A percentile compares a stretch with the other conserved stretches of the same genome.
Conservation (phyloP, 1,140 invertebrate genomes). For the Meloidogyne hapla region DNA sequence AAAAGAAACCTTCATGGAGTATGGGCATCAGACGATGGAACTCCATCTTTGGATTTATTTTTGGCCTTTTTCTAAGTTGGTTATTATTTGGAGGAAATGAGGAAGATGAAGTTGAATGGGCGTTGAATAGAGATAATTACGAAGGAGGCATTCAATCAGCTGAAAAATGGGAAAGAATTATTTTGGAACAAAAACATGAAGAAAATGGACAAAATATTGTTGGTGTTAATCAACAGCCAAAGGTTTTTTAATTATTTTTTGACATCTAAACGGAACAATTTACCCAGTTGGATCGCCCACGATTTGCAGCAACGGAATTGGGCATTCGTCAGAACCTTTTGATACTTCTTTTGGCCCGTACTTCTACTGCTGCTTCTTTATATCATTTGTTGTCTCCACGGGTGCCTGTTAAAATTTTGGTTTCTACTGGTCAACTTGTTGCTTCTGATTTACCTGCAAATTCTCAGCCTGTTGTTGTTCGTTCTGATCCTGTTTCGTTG, state of each 20-base stretch:
- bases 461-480: slow-evolving; percentile 30
- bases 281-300: slow-evolving; percentile 46
- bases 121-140: background rate
- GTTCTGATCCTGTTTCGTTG: slow-evolving; percentile 56
- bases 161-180: slow-evolving; percentile 17
- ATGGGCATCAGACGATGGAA: background rate
- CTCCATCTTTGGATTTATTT: slow-evolving; percentile 10
- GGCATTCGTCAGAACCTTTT: slow-evolving; percentile 60
- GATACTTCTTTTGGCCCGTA: slow-evolving; percentile 56
- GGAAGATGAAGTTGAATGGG: too few relatives aligned
- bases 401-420: slow-evolving; percentile 53
- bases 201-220: background rate
- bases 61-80: background rate
- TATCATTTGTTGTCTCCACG: slow-evolving; percentile 55
- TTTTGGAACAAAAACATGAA: background rate
- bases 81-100: slow-evolving; percentile 12
- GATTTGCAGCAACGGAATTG: slow-evolving; percentile 62
- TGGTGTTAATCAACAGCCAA: background rate
- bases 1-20: background rate
- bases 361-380: slow-evolving; percentile 36
- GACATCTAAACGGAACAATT: slow-evolving; percentile 1
- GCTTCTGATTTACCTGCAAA: slow-evolving; percentile 10
- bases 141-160: slow-evolving; percentile 9
- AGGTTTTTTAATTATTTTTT: background rate
- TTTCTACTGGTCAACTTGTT: slow-evolving; percentile 53